phyloP scores from a whole-genome alignment of 64 coral and sea anemone species.

The Porites lutea region DNA sequence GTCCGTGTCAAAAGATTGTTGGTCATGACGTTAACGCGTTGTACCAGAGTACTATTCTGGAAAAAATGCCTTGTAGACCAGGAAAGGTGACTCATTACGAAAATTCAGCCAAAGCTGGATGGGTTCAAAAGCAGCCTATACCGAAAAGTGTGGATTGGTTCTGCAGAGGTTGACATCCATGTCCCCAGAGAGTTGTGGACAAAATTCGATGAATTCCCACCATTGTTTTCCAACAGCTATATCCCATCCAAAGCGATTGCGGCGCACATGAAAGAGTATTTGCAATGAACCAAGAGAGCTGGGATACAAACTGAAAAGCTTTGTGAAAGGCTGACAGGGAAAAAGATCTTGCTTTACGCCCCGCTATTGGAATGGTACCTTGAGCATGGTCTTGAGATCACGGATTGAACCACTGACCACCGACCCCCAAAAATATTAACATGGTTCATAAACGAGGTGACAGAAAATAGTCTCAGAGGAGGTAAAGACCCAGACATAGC shows the following conservation, averaged over 20 bases:
- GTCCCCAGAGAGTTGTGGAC: neutral
- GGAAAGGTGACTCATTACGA: neutral
- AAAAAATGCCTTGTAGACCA: slow-evolving; percentile 56
- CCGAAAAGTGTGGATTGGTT: neutral
- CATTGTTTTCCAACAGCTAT: slow-evolving; percentile 23
- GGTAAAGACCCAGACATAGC: neutral
- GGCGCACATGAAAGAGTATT: slow-evolving; percentile 39
- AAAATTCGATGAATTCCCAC: slow-evolving; percentile 39
- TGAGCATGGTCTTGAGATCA: slow-evolving; percentile 27
- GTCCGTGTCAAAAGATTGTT: slow-evolving; percentile 10
- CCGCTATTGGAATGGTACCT: slow-evolving; percentile 64
- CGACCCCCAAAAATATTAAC: neutral
- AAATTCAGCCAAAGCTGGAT: slow-evolving; percentile 1
- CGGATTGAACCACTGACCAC: neutral
- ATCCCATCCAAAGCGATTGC: slow-evolving; percentile 6
- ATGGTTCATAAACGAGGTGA: slow-evolving; percentile 60
- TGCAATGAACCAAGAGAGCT: slow-evolving; percentile 4
- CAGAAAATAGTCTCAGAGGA: slow-evolving; percentile 2
- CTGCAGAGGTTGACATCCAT: slow-evolving; percentile 47
- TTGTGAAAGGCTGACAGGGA: neutral
- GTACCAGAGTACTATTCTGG: slow-evolving; percentile 18
- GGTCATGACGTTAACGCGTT: slow-evolving; percentile 55
- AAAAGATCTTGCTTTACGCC: slow-evolving; percentile 66
- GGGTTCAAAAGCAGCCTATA: neutral
- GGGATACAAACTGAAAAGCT: slow-evolving; percentile 29